Conservation (phyloP, 2,113 vertebrate genomes). For the Calonectris borealis region DNA sequence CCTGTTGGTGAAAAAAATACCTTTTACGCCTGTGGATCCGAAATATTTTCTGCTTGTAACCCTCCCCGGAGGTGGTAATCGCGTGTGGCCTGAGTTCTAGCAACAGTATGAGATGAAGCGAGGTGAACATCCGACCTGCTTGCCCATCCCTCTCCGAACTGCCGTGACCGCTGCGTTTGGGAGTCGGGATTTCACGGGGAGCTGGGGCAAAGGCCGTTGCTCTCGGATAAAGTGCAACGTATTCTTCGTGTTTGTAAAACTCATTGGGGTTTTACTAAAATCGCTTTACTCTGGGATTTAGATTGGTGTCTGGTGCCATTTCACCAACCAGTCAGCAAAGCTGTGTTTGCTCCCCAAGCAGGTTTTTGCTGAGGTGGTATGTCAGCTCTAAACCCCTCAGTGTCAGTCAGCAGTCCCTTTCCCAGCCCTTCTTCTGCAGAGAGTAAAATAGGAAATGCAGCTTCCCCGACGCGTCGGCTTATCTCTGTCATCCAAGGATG, state of each 20-base stretch:
- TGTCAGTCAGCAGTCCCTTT: neutral
- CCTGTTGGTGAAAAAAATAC: neutral
- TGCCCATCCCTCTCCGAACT: neutral
- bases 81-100: neutral
- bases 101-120: neutral
- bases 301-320: neutral
- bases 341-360: neutral
- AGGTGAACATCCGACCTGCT: neutral
- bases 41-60: neutral
- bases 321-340: neutral
- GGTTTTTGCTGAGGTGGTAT: neutral
- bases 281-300: neutral
- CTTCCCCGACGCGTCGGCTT: neutral
- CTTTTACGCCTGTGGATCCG: neutral
- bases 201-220: neutral
- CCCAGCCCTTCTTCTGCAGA: neutral
- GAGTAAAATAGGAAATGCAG: neutral
- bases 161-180: rapidly evolving
- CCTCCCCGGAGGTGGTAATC: neutral
- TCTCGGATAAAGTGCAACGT: neutral
- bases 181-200: neutral
- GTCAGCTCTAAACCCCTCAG: neutral
- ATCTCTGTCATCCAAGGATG: neutral
- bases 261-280: neutral
- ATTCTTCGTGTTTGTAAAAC: neutral